These are phyloP conservation scores for Abrostola tripartita DNA, from an alignment of 2,888 invertebrate species.

Conservation along the genomic window DNA sequence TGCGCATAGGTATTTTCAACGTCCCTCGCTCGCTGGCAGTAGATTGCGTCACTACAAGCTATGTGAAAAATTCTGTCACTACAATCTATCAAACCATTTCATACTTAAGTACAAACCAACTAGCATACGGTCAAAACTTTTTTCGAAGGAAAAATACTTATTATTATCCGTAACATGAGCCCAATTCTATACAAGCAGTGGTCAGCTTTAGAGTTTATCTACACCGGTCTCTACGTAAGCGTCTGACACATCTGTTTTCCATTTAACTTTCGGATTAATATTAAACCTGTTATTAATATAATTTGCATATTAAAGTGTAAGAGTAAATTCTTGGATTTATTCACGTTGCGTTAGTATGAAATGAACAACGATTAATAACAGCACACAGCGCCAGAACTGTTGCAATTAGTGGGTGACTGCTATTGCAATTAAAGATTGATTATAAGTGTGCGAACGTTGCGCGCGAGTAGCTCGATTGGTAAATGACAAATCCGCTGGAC, in stretches of 20 bases:
- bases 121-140: too few relatives aligned
- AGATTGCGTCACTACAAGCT: too few relatives aligned
- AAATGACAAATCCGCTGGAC: not conserved
- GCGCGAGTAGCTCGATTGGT: not conserved
- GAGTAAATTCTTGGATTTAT: not conserved
- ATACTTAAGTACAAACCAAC: too few relatives aligned
- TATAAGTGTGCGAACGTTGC: not conserved
- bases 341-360: not conserved
- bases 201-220: not conserved
- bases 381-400: not conserved
- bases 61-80: too few relatives aligned
- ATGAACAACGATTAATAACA: not conserved
- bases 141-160: not conserved
- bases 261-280: not conserved
- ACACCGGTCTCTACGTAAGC: not conserved
- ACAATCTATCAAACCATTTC: too few relatives aligned
- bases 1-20: too few relatives aligned
- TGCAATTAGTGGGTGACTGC: conserved; percentile 1
- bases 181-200: not conserved
- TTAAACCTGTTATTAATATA: not conserved
- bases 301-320: conserved; percentile 1
- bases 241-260: not conserved
- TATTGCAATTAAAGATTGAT: conserved; percentile 5
- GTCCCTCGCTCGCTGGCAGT: too few relatives aligned
- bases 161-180: not conserved